phyloP scores from a whole-genome alignment of 2,113 vertebrate genomes.

The Hypanus sabinus region DNA sequence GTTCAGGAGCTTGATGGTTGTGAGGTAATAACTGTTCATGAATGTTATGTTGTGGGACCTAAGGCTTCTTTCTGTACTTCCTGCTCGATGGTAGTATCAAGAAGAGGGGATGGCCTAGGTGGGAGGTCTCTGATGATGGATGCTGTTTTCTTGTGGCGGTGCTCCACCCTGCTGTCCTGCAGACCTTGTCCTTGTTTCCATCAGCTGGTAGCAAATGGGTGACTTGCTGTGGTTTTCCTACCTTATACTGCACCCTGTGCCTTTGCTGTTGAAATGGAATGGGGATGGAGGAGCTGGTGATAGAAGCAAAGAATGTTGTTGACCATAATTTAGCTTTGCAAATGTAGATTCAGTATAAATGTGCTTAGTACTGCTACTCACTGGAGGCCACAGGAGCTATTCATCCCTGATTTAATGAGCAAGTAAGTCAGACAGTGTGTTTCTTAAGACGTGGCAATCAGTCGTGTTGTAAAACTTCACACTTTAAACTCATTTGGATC shows the following conservation, averaged over 20 bases:
- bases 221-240: neutral
- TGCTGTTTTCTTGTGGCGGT: too few species aligned
- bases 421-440: neutral
- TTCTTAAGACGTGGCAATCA: neutral
- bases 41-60: too few species aligned
- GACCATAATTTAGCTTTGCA: neutral
- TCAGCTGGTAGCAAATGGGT: neutral
- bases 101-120: too few species aligned
- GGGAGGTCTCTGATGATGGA: too few species aligned
- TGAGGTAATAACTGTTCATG: too few species aligned
- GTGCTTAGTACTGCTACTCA: neutral
- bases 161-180: neutral
- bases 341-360: neutral
- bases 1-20: too few species aligned
- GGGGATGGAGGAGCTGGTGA: neutral
- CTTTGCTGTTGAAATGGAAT: neutral
- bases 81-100: too few species aligned
- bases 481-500: neutral
- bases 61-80: too few species aligned
- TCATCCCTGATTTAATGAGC: slow-evolving; percentile 21
- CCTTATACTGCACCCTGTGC: neutral
- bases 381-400: neutral
- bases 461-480: slow-evolving; percentile 3
- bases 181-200: neutral
- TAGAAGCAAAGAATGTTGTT: neutral